Percentiles rank a stretch among this genome's conserved stretches.
Evolutionary conservation across 2,113 vertebrate genomes (phyloP).

Genomic region (Haemorhous mexicanus): DNA sequence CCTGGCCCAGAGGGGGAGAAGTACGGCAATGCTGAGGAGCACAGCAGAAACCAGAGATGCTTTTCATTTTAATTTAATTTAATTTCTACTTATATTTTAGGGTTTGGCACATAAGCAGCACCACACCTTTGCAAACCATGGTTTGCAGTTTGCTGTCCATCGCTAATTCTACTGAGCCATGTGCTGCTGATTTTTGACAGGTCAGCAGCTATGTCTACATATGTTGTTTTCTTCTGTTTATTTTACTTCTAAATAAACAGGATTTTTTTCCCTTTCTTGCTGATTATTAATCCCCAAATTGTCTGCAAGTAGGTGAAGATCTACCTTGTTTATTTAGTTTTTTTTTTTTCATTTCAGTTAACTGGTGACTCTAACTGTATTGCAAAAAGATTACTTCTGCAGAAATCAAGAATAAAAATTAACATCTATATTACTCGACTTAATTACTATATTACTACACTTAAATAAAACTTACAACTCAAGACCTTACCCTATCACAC

Average conservation of each 20-base stretch:
- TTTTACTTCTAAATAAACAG: background rate
- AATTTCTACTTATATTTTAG: background rate
- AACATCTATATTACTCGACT: background rate
- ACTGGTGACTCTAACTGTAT: background rate
- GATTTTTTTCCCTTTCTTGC: background rate
- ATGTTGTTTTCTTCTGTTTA: background rate
- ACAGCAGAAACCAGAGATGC: background rate
- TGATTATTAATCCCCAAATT: background rate
- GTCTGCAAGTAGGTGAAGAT: background rate
- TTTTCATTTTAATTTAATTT: background rate
- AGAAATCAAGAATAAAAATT: background rate
- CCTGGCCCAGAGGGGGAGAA: background rate
- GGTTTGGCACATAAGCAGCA: background rate
- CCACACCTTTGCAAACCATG: background rate
- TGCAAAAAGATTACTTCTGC: background rate
- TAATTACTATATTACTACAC: background rate
- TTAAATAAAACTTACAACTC: background rate
- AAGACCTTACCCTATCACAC: background rate
- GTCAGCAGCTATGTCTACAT: background rate
- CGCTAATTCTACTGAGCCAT: background rate
- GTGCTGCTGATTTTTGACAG: background rate
- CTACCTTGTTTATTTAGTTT: fast-evolving
- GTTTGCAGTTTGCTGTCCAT: background rate
- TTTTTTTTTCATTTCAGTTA: background rate
- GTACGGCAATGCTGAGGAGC: background rate